Evolutionary conservation across 2,888 invertebrate genomes (phyloP), one percentile per base, ranked within the genome.

Genomic region (Tolmerus cingulatus): DNA sequence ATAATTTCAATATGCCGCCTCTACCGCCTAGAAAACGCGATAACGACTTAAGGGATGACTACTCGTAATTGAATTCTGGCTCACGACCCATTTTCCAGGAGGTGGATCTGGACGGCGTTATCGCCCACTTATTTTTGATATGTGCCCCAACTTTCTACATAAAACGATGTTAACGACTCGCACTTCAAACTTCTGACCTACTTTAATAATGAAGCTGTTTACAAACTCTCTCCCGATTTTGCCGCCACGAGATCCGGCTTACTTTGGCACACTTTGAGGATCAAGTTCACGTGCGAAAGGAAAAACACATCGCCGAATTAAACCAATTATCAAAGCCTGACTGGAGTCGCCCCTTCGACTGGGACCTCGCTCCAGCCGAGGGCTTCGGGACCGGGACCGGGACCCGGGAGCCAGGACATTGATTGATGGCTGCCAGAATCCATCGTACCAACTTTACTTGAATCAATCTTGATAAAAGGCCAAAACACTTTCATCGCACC

Each of bases 391-490:
- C 34, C 5, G n/a, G 7, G 30, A 3, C 30, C 30, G 30, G 30
- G 66, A 43, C 8, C 12, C 66, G 23, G 27, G 27, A 43, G 0
- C 12, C 55, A 19, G 16, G 81, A 81, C 81, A 55, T 81, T 81
- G 81, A 81, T 81, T 81, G 81, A 81, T 81, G 51, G 55, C 55
- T 51, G 81, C 5, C 81, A 81, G n/a, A n/a, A 81, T 51, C 23
- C 81, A 81, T n/a, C 55, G 81, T 81, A 51, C 51, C n/a, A 81
- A 81, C 34, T 81, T 81, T 55, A 30, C 81, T 55, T 51, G 46
- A 46, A 81, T 81, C 81, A 81, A 81, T 81, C 81, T 81, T 81
- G 81, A 81, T 81, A 81, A 81, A 81, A 23, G 46, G 81, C 34
- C 27, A 30, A 55, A 81, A 46, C 81, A 81, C 81, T 81, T 81